A percentile compares a stretch with the other conserved stretches of the same genome.
Evolutionary conservation across 2,797 vertebrate species (phyloP).

Genomic region (Manis pentadactyla): DNA sequence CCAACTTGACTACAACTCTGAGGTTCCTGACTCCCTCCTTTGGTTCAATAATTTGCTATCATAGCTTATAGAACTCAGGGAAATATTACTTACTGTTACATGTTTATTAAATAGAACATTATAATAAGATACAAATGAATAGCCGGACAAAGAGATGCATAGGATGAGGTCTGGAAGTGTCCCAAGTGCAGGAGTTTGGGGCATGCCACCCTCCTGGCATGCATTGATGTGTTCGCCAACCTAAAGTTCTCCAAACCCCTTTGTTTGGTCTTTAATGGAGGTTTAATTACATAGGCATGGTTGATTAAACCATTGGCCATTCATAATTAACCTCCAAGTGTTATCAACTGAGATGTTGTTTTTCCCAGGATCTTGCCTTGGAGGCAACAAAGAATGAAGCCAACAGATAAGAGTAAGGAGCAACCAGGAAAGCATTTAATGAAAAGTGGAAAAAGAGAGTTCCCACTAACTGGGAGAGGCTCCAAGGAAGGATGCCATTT

Average conservation of each 20-base stretch:
- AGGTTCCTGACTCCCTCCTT: neutral
- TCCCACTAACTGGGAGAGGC: no score
- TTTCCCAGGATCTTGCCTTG: no score
- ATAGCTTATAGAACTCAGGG: neutral
- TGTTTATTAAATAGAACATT: neutral
- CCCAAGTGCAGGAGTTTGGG: neutral
- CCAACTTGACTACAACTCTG: neutral
- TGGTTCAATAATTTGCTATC: neutral
- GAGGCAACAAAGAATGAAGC: no score
- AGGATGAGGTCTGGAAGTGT: neutral
- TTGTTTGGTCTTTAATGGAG: neutral
- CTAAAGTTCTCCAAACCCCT: neutral
- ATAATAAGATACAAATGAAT: neutral
- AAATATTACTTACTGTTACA: neutral
- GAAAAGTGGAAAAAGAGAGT: no score
- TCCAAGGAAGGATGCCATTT: no score
- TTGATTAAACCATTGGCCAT: neutral
- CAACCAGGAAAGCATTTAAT: no score
- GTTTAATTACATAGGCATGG: neutral
- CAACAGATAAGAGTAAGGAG: no score
- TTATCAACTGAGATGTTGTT: no score
- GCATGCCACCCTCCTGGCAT: neutral
- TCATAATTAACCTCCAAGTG: neutral
- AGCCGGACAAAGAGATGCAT: neutral
- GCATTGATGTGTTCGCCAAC: neutral